These are phyloP conservation scores for Takifugu bimaculatus DNA, from an alignment of 2,113 vertebrate species.

Conservation along the genomic window DNA sequence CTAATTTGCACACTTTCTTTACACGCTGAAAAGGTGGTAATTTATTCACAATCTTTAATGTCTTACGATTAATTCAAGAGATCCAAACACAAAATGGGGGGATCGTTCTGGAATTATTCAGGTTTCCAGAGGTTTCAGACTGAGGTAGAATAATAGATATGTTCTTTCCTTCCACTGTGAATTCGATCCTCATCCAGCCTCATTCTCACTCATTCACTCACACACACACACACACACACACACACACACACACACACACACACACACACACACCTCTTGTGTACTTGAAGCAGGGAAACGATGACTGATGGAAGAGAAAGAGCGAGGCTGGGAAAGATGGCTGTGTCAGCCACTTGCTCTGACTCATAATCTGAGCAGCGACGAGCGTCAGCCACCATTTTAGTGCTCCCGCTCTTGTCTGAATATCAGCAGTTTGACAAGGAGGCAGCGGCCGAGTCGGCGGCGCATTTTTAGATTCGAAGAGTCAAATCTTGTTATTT, in stretches of 20 bases:
- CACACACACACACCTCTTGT: constrained; percentile 2
- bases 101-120: constrained; percentile 21
- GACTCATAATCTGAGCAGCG: constrained; percentile 65
- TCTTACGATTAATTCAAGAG: too few relatives aligned
- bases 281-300: constrained; percentile 19
- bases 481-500: constrained; percentile 2
- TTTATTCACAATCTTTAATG: too few relatives aligned
- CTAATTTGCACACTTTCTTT: too few relatives aligned
- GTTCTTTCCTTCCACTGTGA: too few relatives aligned
- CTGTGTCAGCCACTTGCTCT: constrained; percentile 62
- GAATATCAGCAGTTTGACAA: constrained; percentile 44
- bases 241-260: too few relatives aligned
- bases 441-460: constrained; percentile 11
- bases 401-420: constrained; percentile 32
- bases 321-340: constrained; percentile 48
- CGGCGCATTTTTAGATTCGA: constrained; percentile 9
- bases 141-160: neutral
- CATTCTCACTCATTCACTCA: too few relatives aligned
- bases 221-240: too few relatives aligned
- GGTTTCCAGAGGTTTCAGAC: constrained; percentile 8
- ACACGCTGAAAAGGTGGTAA: too few relatives aligned
- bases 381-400: constrained; percentile 65
- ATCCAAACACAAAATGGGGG: neutral
- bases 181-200: neutral
- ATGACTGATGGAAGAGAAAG: constrained; percentile 51